A percentile compares a stretch with the other conserved stretches of the same genome.
Conservation (phyloP, 2,888 invertebrate species). For the Ceraclea dissimilis region DNA sequence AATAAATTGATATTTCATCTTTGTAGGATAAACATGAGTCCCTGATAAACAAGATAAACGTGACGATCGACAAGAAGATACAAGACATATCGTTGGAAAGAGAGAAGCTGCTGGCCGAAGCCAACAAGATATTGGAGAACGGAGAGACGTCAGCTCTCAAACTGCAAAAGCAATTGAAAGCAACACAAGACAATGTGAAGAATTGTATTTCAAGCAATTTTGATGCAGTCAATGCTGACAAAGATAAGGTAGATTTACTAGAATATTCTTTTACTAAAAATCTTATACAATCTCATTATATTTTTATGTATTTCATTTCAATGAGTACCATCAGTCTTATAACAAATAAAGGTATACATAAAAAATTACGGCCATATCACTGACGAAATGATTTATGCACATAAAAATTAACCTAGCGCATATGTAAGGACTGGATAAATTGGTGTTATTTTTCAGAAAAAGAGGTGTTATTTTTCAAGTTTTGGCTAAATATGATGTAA, state of each 20-base stretch:
- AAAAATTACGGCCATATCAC: too few relatives aligned
- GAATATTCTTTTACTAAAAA: too few relatives aligned
- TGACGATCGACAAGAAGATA: conserved; percentile 47
- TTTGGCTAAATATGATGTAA: too few relatives aligned
- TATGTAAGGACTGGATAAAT: too few relatives aligned
- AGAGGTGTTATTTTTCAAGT: too few relatives aligned
- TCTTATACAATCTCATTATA: too few relatives aligned
- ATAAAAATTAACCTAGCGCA: too few relatives aligned
- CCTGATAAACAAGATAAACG: conserved; percentile 45
- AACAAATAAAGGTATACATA: too few relatives aligned
- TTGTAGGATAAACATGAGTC: conserved; percentile 46
- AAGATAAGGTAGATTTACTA: conserved; percentile 44
- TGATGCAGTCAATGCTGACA: conserved; percentile 32
- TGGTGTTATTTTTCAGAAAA: too few relatives aligned
- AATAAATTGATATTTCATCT: background rate
- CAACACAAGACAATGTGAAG: conserved; percentile 40
- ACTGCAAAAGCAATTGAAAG: conserved; percentile 40
- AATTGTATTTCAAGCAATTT: conserved; percentile 35
- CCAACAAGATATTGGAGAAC: conserved; percentile 37
- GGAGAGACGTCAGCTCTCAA: conserved; percentile 42
- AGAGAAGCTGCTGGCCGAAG: conserved; percentile 38
- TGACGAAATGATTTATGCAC: too few relatives aligned
- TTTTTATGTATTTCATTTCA: too few relatives aligned
- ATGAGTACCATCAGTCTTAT: too few relatives aligned
- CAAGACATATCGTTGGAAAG: conserved; percentile 41